Base-by-base conservation (phyloP, 2,113 vertebrate genomes). In the Cairina moschata region DNA sequence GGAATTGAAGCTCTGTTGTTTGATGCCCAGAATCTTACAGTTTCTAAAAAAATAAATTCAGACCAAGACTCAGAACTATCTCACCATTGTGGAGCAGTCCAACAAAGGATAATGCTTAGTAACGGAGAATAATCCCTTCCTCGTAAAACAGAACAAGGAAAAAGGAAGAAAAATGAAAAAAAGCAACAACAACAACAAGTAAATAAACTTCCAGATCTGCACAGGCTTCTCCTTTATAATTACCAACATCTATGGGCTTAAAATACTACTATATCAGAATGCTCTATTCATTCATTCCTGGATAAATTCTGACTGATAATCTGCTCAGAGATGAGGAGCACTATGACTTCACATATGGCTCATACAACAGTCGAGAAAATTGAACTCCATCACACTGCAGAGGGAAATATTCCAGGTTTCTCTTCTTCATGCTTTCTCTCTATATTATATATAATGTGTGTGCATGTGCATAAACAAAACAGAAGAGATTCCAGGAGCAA, bases 401-500 rank as follows among this genome's bases (percentile, higher is more conserved):
- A 91, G 80, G 32, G 86, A 95, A 95, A 84, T 68, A 72, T 32
- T 68, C 81, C 94, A 95, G 56, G 55, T 89, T 95, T 90, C 83
- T 86, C 58, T 56, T 91, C 59, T 55, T 69, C 3, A 3, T 68
- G 83, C n/a, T 86, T 66, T 40, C 40, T 40, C 40, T 40, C 40
- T 62, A 40, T 48, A 48, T 83, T 52, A 73, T 80, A 69, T 16
- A 44, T 29, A 60, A 42, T 4, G 26, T 6, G 60, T 28, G 42
- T 79, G 56, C 31, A 4, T 91, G 74, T 68, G 58, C 83, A 86
- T 72, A 92, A 94, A 95, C 88, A 96, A 75, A 86, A 75, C 74
- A 72, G 91, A 78, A 50, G 52, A 82, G 91, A 89, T 34, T 89
- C 81, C 56, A 46, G 72, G 8, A 63, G 79, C 76, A 38, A 63